phyloP scores from a whole-genome alignment of 2,888 invertebrate genomes.

The Eupeodes latifasciatus region DNA sequence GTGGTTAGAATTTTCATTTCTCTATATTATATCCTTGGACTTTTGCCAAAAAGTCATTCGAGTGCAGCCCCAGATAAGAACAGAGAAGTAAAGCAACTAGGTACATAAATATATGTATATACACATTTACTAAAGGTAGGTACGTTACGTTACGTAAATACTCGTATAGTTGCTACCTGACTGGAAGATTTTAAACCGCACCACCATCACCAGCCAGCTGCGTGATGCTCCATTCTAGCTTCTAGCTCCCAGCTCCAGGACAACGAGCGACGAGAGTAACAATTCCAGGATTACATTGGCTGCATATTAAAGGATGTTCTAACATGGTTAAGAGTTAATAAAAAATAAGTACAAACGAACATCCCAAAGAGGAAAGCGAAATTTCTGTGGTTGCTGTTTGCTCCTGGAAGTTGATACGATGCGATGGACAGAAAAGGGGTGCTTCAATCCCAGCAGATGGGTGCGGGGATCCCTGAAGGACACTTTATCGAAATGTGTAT shows the following conservation, averaged over 20 bases:
- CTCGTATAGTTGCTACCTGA: conserved; percentile 42
- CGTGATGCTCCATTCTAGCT: conserved; percentile 6
- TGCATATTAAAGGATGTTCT: conserved; percentile 71
- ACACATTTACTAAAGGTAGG: conserved; percentile 9
- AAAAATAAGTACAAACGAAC: conserved; percentile 40
- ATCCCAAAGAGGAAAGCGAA: conserved; percentile 15
- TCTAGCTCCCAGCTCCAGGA: neutral
- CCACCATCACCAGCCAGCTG: conserved; percentile 32
- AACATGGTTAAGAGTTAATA: conserved; percentile 56
- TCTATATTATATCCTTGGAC: conserved; percentile 45
- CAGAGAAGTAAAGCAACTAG: conserved; percentile 4
- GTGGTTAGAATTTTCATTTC: conserved; percentile 17
- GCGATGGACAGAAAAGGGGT: neutral
- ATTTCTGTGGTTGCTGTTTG: conserved; percentile 3
- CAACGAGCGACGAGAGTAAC: conserved; percentile 41
- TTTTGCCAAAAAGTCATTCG: conserved; percentile 72
- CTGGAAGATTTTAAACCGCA: conserved; percentile 17
- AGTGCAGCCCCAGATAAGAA: conserved; percentile 67
- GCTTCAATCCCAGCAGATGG: neutral
- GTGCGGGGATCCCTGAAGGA: conserved; percentile 50
- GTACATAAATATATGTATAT: neutral
- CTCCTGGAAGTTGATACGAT: neutral
- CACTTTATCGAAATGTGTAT: conserved; percentile 60
- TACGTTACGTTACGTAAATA: neutral
- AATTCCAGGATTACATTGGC: conserved; percentile 68